A percentile compares a stretch with the other conserved stretches of the same genome.
These are phyloP conservation scores for Caprella mutica DNA, from an alignment of 2,888 invertebrate genomes.

Conservation along the genomic window DNA sequence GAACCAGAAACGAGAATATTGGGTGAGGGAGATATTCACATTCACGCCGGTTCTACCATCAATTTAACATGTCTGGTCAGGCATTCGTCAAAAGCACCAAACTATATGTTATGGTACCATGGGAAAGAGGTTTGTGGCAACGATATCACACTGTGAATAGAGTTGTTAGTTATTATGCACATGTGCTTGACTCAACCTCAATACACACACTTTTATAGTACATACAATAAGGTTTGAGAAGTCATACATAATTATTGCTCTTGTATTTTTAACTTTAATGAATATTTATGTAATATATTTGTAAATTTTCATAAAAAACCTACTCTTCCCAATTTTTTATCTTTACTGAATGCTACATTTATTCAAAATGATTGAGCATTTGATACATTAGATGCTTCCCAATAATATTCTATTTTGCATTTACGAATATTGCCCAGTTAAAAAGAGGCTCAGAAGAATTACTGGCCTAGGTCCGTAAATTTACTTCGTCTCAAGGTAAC, in stretches of 20 bases:
- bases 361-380: no score
- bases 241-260: no score
- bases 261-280: no score
- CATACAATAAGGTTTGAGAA: no score
- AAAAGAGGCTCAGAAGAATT: neutral
- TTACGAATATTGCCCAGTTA: neutral
- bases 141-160: neutral
- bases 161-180: neutral
- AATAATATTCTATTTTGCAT: no score
- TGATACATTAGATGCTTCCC: no score
- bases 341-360: no score
- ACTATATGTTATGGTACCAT: slow-evolving; percentile 55
- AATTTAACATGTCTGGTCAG: slow-evolving; percentile 84
- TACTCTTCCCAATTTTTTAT: no score
- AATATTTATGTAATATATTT: no score
- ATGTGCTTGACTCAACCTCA: no score
- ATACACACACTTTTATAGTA: no score
- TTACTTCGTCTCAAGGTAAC: neutral
- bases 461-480: neutral
- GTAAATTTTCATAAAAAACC: no score
- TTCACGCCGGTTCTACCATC: slow-evolving; percentile 85
- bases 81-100: slow-evolving; percentile 82
- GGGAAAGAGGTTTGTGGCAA: neutral
- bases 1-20: slow-evolving; percentile 86
- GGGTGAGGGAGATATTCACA: slow-evolving; percentile 81